Conservation (phyloP, 1,140 invertebrate genomes). For the Linepithema humile region DNA sequence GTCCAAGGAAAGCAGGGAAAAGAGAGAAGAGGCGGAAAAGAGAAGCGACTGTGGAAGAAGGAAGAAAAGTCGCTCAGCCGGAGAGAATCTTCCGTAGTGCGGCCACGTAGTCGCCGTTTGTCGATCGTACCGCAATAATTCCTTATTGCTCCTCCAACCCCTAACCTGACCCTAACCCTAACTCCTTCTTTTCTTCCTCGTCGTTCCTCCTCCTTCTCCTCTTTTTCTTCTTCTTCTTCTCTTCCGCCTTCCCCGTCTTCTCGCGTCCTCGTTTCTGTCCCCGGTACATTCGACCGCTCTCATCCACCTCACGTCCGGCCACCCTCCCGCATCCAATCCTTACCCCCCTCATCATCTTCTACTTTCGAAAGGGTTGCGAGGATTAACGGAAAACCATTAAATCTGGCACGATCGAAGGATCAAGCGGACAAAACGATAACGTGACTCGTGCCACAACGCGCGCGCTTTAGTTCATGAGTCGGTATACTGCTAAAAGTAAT, state of each 20-base stretch:
- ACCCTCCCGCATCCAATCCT: neutral
- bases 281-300: constrained; percentile 30
- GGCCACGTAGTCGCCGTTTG: constrained; percentile 84
- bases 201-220: constrained; percentile 41
- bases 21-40: constrained; percentile 34
- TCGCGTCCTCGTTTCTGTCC: constrained; percentile 43
- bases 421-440: constrained; percentile 58
- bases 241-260: constrained; percentile 65
- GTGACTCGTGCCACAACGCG: constrained; percentile 50
- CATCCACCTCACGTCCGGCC: constrained; percentile 11
- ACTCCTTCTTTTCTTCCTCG: constrained; percentile 66
- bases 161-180: constrained; percentile 73
- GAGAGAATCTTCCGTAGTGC: constrained; percentile 79
- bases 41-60: constrained; percentile 52
- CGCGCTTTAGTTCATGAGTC: constrained; percentile 35
- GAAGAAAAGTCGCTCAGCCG: constrained; percentile 59
- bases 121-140: constrained; percentile 85
- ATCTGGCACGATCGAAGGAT: constrained; percentile 63
- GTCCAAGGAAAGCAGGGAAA: constrained; percentile 29
- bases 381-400: constrained; percentile 71
- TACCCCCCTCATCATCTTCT: constrained; percentile 52
- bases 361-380: constrained; percentile 65
- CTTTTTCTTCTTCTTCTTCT: constrained; percentile 27
- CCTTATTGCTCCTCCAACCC: constrained; percentile 83
- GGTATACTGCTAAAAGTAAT: constrained; percentile 30